Base-by-base conservation (phyloP, 2,888 invertebrate species). In the Troides aeacus region DNA sequence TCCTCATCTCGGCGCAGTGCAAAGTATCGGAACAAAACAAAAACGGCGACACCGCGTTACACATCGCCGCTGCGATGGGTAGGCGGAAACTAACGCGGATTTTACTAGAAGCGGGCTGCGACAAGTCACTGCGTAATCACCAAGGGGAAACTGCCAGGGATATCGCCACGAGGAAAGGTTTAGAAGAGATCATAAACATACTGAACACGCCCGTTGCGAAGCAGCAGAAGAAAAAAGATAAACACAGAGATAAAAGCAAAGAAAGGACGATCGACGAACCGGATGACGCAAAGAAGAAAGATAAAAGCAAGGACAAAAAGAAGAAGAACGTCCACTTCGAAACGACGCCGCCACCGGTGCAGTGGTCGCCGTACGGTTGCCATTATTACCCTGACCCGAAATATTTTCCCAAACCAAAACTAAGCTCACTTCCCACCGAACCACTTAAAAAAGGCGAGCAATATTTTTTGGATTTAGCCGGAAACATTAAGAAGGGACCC, bases 21-120 rank as follows among this genome's bases (percentile, higher is more conserved):
- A 94, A 95, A 76, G 96, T 97, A 67, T 96, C 97, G 71, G 97
- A 97, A 79, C 97, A 97, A 80, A 99, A 99, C 86, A 97, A 98
- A 93, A 99, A 99, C 89, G 98, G 98, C 0, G 99, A 99, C 89
- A 98, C 98, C 0, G 96, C 98, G 0, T 92, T 99, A 18, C 99
- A 99, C 86, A 98, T 99, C 78, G 96, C 98, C 0, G 96, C 98
- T 12, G 98, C 98, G 1, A 97, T 99, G 97, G 98, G 98, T 8
- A 93, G 98, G 30, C 91, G 98, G 67, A 99, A 99, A 89, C 93
- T 99, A 71, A 97, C 98, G 15, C 94, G 97, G 79, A 97, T 99
- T 75, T 93, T 99, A 24, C 93, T 98, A 46, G 97, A 98, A 84
- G 96, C 97, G 0, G 96, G 96, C 68, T 97, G 97, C 81, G 96